These are phyloP conservation scores for Sinella curviseta DNA, from an alignment of 1,140 invertebrate species.

Conservation along the genomic window DNA sequence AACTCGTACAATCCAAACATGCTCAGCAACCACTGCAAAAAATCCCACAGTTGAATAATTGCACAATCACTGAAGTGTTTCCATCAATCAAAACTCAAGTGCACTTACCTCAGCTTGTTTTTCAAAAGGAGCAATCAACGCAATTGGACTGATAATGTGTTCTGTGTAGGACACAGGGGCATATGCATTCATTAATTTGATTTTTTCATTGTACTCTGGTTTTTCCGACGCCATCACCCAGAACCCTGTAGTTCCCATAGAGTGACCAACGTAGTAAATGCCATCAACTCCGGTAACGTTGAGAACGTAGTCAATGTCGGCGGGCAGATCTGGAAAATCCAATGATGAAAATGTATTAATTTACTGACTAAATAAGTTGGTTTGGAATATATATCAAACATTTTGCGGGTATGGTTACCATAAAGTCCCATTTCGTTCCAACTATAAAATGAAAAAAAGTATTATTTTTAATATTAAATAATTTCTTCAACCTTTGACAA, in stretches of 20 bases:
- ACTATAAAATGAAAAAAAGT: no score
- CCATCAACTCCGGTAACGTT: not conserved
- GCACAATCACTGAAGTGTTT: no score
- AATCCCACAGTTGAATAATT: no score
- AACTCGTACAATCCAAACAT: slow-evolving; percentile 61
- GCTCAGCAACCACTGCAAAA: slow-evolving; percentile 32
- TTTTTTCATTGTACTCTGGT: slow-evolving; percentile 65
- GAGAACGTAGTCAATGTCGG: not conserved
- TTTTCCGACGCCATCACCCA: slow-evolving; percentile 62
- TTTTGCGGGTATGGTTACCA: not conserved
- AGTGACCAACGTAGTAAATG: slow-evolving; percentile 53
- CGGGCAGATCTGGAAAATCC: not conserved
- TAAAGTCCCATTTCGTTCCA: not conserved
- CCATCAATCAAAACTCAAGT: no score
- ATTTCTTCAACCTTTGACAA: no score
- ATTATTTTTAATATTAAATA: no score
- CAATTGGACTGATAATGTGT: slow-evolving; percentile 66
- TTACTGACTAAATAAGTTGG: no score
- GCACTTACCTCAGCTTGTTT: slow-evolving; percentile 47
- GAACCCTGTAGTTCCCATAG: slow-evolving; percentile 65
- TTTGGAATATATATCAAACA: not conserved
- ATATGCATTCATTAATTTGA: slow-evolving; percentile 60
- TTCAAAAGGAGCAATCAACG: slow-evolving; percentile 53
- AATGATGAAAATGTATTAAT: not conserved
- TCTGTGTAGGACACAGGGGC: slow-evolving; percentile 71